phyloP scores from a whole-genome alignment of 2,113 vertebrate species.

The Thryonomys swinderianus region DNA sequence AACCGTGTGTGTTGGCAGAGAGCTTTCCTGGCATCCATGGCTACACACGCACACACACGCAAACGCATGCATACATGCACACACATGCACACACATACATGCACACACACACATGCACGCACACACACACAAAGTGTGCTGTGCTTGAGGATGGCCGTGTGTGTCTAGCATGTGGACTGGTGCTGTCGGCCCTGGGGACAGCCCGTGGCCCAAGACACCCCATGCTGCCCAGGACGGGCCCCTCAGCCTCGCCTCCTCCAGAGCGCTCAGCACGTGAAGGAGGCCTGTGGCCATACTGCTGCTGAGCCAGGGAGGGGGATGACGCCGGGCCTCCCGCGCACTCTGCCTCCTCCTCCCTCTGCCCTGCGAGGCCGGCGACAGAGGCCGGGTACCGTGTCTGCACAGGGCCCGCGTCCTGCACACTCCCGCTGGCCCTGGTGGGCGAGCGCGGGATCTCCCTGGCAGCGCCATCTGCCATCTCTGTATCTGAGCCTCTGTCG shows the following conservation, averaged over 20 bases:
- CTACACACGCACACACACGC: conserved; percentile 20
- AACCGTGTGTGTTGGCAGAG: conserved; percentile 50
- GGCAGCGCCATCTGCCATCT: background rate
- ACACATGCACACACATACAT: too few species aligned
- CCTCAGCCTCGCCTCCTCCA: background rate
- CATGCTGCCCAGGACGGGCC: background rate
- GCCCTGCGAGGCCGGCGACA: background rate
- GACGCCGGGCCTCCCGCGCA: conserved; percentile 32
- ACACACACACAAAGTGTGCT: background rate
- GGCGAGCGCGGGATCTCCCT: background rate
- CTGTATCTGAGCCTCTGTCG: background rate
- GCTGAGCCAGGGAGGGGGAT: conserved; percentile 67
- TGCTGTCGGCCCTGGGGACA: background rate
- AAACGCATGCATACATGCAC: background rate
- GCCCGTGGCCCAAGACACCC: background rate
- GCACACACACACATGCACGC: too few species aligned
- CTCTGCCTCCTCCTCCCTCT: background rate
- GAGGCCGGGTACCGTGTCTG: background rate
- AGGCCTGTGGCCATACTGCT: conserved; percentile 68
- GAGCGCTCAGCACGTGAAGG: conserved; percentile 59
- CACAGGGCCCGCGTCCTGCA: background rate
- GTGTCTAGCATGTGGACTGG: background rate
- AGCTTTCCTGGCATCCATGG: conserved; percentile 35
- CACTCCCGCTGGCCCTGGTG: background rate
- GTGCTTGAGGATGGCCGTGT: conserved; percentile 57